Percentiles rank a stretch among this genome's conserved stretches.
Conservation (phyloP, 1,140 invertebrate species). For the Heterodera carotae region DNA sequence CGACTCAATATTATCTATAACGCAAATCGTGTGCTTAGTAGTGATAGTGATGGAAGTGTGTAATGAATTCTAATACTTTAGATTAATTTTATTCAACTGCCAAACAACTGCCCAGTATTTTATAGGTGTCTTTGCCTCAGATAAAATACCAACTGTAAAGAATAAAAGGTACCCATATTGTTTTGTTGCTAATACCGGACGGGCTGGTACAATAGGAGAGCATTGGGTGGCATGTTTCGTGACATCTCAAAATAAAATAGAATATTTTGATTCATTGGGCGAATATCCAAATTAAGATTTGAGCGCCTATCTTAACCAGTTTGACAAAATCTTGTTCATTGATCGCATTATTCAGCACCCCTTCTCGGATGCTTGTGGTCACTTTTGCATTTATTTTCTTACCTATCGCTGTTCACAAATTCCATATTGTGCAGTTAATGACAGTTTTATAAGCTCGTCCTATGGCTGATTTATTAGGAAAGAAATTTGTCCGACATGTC, state of each 20-base stretch:
- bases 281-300: too few species aligned
- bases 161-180: too few species aligned
- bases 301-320: too few species aligned
- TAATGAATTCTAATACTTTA: too few species aligned
- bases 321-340: constrained; percentile 12
- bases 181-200: too few species aligned
- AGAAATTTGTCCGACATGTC: background rate
- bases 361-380: constrained; percentile 10
- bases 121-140: constrained; percentile 28
- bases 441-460: too few species aligned
- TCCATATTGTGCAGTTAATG: constrained; percentile 24
- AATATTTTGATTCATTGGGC: too few species aligned
- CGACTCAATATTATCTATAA: constrained; percentile 40
- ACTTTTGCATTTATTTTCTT: too few species aligned
- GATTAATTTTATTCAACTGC: constrained; percentile 7
- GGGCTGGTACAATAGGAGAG: too few species aligned
- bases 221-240: constrained; percentile 22
- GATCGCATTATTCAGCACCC: background rate
- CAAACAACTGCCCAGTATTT: constrained; percentile 17
- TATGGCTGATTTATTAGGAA: too few species aligned
- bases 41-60: constrained; percentile 38
- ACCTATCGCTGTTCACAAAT: too few species aligned
- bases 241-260: too few species aligned
- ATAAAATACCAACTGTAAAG: constrained; percentile 11
- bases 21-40: constrained; percentile 29